These are phyloP conservation scores for Actinia tenebrosa DNA, from an alignment of 64 coral and sea anemone genomes.

Conservation along the genomic window DNA sequence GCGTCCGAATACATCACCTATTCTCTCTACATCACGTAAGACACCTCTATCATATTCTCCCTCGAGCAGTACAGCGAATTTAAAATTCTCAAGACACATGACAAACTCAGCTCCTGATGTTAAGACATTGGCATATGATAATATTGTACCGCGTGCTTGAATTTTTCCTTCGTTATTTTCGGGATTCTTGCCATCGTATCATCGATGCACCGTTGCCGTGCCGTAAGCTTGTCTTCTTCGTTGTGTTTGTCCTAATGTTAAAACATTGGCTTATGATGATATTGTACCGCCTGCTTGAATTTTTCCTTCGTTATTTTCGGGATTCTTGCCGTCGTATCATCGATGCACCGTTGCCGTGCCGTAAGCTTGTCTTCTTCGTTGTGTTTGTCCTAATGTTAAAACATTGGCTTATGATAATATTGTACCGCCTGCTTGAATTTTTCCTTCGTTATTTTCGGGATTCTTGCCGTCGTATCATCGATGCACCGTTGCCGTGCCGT, in stretches of 20 bases:
- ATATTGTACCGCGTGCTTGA: background rate
- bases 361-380: background rate
- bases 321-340: background rate
- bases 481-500: background rate
- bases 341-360: background rate
- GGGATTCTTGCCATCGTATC: background rate
- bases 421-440: no score
- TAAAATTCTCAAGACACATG: conserved; percentile 57
- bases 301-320: background rate
- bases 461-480: background rate
- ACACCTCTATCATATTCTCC: background rate
- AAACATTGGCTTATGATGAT: background rate
- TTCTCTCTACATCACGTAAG: background rate
- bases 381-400: no score
- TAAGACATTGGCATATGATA: conserved; percentile 17
- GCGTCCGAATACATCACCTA: conserved; percentile 12
- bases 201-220: background rate
- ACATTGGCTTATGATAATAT: no score
- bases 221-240: background rate
- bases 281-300: no score
- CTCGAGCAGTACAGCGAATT: background rate
- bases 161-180: background rate
- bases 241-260: background rate
- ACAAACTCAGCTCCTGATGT: conserved; percentile 43
- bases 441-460: background rate